Base-by-base conservation (phyloP, 2,113 vertebrate genomes). In the Muscicapa adusta region DNA sequence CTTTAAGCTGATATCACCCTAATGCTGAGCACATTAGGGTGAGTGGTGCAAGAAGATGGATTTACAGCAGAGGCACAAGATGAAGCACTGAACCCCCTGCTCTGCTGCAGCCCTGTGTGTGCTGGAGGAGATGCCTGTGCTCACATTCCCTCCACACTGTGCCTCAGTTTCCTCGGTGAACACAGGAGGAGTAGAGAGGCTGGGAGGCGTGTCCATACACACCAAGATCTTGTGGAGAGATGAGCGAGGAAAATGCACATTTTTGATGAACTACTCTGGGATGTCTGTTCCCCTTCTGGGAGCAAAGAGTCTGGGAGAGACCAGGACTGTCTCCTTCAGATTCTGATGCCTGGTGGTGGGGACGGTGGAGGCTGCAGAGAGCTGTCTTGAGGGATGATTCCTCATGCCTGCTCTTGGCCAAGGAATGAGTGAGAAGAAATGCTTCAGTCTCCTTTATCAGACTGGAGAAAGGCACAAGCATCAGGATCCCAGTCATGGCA, bases 321-420 rank as follows among this genome's bases (percentile, higher is more conserved):
- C 0, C 0, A 4, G 24, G 25, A 20, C 12, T 6, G 3, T 14
- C 8, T 75, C 10, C 0, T 29, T 25, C 12, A 7, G 73, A 42
- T 76, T 38, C 81, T 40, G 26, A 14, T 80, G 43, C 34, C 43
- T 56, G 6, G 1, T 1, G 0, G 22, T 47, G n/a, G 22, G 12
- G 14, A 23, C 2, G 8, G 17, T 0, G 0, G 22, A 71, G 19
- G 31, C 45, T 74, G 65, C 42, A 62, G 48, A 85, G 75, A 67
- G 12, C 51, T 24, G 9, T 33, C 48, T 38, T 0, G 0, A 31
- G 38, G 8, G 48, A 36, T 62, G 48, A 72, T 38, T 71, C 48
- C 48, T 42, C 5, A 1, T 53, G 47, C n/a, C 72, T 22, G 13
- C 1, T 6, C 31, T 57, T 40, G 18, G 42, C 16, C 42, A 50